These are phyloP conservation scores for Bombus superbus DNA, from an alignment of 1,140 invertebrate species.

Conservation along the genomic window DNA sequence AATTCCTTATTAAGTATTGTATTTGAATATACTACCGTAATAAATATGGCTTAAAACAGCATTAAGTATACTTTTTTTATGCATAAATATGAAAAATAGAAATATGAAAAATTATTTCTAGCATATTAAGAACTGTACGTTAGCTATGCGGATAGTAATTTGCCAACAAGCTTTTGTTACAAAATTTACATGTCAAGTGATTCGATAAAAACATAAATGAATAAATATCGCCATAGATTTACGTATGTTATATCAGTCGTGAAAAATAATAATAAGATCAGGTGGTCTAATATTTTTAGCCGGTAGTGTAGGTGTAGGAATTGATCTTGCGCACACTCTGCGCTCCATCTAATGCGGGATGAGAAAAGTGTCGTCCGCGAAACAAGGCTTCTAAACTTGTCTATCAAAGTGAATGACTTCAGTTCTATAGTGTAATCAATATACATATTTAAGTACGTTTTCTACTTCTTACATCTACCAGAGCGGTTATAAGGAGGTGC, in stretches of 20 bases:
- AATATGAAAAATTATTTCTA: neutral
- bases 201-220: neutral
- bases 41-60: neutral
- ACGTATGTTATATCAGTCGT: neutral
- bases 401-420: neutral
- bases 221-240: neutral
- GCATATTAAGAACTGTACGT: neutral
- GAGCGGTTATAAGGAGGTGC: conserved; percentile 6
- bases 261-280: conserved; percentile 19
- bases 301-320: neutral
- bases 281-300: conserved; percentile 20
- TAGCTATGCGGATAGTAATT: neutral
- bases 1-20: neutral
- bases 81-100: neutral
- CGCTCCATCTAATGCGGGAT: conserved; percentile 23
- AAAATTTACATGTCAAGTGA: neutral
- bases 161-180: neutral
- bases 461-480: conserved; percentile 32
- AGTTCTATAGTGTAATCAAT: conserved; percentile 5
- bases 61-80: neutral
- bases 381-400: neutral
- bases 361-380: conserved; percentile 4
- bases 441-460: conserved; percentile 44
- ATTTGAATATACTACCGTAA: neutral
- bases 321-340: neutral